Evolutionary conservation across 2,888 invertebrate genomes (phyloP).

Genomic region (Tinea trinotella): DNA sequence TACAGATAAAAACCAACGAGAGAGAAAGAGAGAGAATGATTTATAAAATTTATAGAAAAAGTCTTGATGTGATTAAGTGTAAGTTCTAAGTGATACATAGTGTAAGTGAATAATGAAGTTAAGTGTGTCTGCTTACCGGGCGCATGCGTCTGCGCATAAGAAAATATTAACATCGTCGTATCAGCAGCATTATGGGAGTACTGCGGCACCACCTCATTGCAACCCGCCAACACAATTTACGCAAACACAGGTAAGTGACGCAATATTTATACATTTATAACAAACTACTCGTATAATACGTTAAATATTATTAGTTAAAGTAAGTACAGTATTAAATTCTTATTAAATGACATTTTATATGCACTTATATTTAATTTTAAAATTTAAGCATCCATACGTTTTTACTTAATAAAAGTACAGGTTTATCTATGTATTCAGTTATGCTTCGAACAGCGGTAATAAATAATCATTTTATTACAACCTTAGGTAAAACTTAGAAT

Average conservation of each 20-base stretch:
- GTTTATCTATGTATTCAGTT: too few relatives aligned
- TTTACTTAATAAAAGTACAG: too few relatives aligned
- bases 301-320: too few relatives aligned
- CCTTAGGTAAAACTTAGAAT: too few relatives aligned
- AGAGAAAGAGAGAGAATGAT: not conserved
- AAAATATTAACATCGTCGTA: slow-evolving; percentile 86
- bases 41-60: not conserved
- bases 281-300: not conserved
- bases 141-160: slow-evolving; percentile 90
- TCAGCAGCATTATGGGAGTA: slow-evolving; percentile 85
- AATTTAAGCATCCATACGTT: too few relatives aligned
- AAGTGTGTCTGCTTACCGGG: slow-evolving; percentile 90
- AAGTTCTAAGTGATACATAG: not conserved
- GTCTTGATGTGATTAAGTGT: not conserved
- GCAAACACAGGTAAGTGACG: slow-evolving; percentile 44
- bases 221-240: slow-evolving; percentile 53
- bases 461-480: too few relatives aligned
- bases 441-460: too few relatives aligned
- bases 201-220: slow-evolving; percentile 74
- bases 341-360: too few relatives aligned
- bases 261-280: not conserved
- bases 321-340: too few relatives aligned
- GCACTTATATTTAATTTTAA: too few relatives aligned
- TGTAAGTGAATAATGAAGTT: slow-evolving; percentile 76
- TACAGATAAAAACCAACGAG: not conserved